Base-by-base conservation (phyloP, 2,888 invertebrate species). In the Caradrina clavipalpis region DNA sequence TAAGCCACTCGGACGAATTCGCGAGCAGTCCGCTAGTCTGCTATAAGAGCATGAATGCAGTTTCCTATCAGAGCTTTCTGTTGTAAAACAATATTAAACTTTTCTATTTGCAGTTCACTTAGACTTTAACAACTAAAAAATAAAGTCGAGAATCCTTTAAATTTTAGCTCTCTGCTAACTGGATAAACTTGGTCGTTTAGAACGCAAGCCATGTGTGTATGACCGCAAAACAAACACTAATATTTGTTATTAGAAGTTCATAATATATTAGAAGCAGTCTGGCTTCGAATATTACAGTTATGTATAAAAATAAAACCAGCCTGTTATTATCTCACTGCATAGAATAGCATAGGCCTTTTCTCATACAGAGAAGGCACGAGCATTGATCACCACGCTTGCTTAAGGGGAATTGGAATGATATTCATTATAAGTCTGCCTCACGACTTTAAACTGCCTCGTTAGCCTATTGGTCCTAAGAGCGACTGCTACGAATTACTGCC, bases 161-260 rank as follows among this genome's bases (percentile, higher is more conserved):
- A 51, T 26, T 0, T 5, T 7, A 1, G 53, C 8, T 39, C 0
- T 10, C 19, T 31, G 15, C 21, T 58, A 39, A 58, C 47, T 26
- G 22, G 55, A 65, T 65, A 47, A 78, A 78, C 26, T 78, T 76
- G 22, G 49, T 21, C 79, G 65, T 61, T 78, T 39, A 78, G 78
- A 78, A 73, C 71, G 35, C 64, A 60, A 53, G 66, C 47, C 62
- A 60, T 70, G 65, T 73, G 73, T 61, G 53, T 73, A 39, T 67
- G 64, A 70, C 65, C 70, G 51, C 72, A 66, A 58, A 77, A 59
- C 80, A 69, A 75, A 65, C 22, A 59, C 54, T 56, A 61, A 61
- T 71, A 60, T 78, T 63, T 50, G 76, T 50, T 72, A 66, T 75
- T 53, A 63, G 39, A 54, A 73, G 39, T 50, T 73, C 74, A 72